These are phyloP conservation scores for Platerodrilus igneus DNA, from an alignment of 2,888 invertebrate genomes.

Conservation along the genomic window DNA sequence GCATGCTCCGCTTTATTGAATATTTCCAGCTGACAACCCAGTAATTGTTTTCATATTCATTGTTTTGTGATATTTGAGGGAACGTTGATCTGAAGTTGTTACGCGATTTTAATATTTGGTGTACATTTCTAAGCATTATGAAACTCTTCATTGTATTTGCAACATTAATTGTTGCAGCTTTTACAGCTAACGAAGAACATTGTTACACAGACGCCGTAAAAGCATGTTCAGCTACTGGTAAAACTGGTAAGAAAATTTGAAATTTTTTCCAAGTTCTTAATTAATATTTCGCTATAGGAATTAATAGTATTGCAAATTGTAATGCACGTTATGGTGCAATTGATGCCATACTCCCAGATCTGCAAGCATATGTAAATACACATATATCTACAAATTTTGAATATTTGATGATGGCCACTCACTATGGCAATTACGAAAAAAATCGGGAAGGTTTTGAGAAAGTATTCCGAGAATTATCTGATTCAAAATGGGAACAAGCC, in stretches of 20 bases:
- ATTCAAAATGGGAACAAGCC: slow-evolving; percentile 67
- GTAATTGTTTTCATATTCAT: no score
- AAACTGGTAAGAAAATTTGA: no score
- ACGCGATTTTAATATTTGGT: no score
- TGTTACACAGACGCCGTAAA: slow-evolving; percentile 60
- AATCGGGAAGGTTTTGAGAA: slow-evolving; percentile 73
- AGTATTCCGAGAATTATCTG: slow-evolving; percentile 68
- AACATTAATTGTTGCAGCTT: slow-evolving; percentile 48
- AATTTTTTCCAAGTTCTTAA: no score
- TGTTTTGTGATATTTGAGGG: no score
- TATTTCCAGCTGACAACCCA: no score
- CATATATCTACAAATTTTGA: slow-evolving; percentile 72
- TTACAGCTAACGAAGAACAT: slow-evolving; percentile 46
- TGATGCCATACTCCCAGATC: slow-evolving; percentile 48
- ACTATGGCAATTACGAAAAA: slow-evolving; percentile 71
- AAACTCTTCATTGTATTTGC: slow-evolving; percentile 54
- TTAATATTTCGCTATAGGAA: slow-evolving; percentile 16
- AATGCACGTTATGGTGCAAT: slow-evolving; percentile 63
- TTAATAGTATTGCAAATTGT: slow-evolving; percentile 51
- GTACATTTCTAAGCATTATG: no score
- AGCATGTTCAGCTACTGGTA: slow-evolving; percentile 48
- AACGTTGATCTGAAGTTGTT: no score
- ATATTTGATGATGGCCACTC: slow-evolving; percentile 67
- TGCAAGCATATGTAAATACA: slow-evolving; percentile 57
- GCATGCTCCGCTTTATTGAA: no score